Conservation (phyloP, 2,797 vertebrate species). For the Telmatherina bonti region DNA sequence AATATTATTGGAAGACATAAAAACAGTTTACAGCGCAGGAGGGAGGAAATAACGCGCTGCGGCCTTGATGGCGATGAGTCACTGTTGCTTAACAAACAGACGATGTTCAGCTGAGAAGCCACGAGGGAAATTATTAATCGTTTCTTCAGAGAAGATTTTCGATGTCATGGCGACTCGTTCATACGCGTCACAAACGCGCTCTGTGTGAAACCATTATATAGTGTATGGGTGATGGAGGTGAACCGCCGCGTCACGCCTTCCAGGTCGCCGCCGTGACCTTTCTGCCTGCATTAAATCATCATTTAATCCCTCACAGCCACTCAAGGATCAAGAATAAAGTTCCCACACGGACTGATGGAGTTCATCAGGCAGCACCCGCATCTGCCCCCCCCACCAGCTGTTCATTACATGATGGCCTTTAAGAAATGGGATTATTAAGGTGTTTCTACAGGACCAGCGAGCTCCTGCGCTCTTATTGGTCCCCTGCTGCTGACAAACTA, state of each 20-base stretch:
- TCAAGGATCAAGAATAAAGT: slow-evolving; percentile 20
- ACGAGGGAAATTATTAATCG: no score
- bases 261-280: slow-evolving; percentile 63
- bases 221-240: slow-evolving; percentile 42
- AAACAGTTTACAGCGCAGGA: slow-evolving; percentile 29
- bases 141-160: no score
- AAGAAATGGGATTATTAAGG: slow-evolving; percentile 78
- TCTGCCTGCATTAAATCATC: slow-evolving; percentile 35
- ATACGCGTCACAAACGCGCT: no score
- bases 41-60: slow-evolving; percentile 3
- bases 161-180: no score
- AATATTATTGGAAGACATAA: slow-evolving; percentile 40
- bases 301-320: slow-evolving; percentile 42
- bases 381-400: slow-evolving; percentile 72
- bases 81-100: no score
- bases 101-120: no score
- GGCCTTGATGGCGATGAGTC: no score
- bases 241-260: slow-evolving; percentile 55
- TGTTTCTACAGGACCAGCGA: slow-evolving; percentile 36
- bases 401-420: slow-evolving; percentile 63
- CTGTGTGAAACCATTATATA: no score
- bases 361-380: slow-evolving; percentile 64
- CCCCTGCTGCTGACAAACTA: slow-evolving; percentile 25
- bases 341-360: slow-evolving; percentile 46
- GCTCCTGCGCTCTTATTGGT: slow-evolving; percentile 27